These are phyloP conservation scores for Melanocharis versteri DNA, from an alignment of 2,113 vertebrate species.

Conservation along the genomic window DNA sequence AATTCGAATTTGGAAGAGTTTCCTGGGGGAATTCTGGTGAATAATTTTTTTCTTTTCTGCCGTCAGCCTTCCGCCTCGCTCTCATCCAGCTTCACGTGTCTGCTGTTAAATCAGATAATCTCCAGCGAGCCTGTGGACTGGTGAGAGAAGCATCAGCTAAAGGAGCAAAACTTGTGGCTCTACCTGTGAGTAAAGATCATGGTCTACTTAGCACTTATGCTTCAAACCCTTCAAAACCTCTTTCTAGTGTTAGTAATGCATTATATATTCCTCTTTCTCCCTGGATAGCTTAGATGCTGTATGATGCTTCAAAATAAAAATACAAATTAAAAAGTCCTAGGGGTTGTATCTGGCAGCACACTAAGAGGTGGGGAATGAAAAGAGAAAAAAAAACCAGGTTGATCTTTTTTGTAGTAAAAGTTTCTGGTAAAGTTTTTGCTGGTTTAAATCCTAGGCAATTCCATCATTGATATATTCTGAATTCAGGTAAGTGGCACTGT, in stretches of 20 bases:
- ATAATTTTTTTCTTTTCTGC: not conserved
- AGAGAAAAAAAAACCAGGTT: not conserved
- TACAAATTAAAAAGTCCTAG: not conserved
- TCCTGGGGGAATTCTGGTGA: not conserved
- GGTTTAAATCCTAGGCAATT: not conserved
- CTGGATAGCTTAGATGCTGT: not conserved
- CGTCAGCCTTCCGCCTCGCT: conserved; percentile 87
- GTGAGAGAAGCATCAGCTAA: conserved; percentile 84
- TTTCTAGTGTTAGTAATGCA: not conserved
- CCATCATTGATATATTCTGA: not conserved
- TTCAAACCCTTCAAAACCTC: not conserved
- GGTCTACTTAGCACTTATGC: not conserved
- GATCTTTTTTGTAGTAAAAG: not conserved
- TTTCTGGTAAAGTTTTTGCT: not conserved
- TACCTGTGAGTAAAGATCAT: conserved; percentile 83
- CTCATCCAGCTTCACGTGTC: conserved; percentile 88
- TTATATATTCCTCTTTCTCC: not conserved
- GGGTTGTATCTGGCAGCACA: not conserved
- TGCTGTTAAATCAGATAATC: conserved; percentile 85
- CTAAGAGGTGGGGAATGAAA: not conserved
- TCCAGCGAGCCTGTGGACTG: conserved; percentile 78
- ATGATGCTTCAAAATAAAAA: not conserved
- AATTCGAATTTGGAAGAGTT: not conserved
- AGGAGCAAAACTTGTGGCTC: conserved; percentile 84
- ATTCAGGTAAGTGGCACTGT: not conserved